These are phyloP conservation scores for Leptinotarsa defecta DNA, from an alignment of 1,140 invertebrate genomes.

Conservation along the genomic window DNA sequence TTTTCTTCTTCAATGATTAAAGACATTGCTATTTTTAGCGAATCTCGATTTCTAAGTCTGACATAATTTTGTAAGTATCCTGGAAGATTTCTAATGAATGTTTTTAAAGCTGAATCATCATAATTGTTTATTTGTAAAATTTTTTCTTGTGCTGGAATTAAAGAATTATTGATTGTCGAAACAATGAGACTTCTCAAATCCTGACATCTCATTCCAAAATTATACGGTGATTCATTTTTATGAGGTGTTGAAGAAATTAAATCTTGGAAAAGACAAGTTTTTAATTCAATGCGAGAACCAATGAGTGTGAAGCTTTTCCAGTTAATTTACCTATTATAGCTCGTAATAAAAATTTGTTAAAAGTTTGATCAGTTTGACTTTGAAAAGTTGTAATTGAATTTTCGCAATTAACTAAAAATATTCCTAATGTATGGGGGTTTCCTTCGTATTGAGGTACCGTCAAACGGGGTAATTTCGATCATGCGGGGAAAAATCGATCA, in stretches of 20 bases:
- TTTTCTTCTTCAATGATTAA: conserved; percentile 31
- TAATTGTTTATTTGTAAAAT: background rate
- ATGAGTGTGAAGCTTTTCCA: background rate
- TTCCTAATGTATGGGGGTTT: conserved; percentile 30
- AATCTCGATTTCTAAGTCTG: conserved; percentile 1
- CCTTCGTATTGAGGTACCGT: conserved; percentile 25
- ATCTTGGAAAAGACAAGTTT: no score
- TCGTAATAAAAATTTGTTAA: conserved; percentile 26
- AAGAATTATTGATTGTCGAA: conserved; percentile 10
- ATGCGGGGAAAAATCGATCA: no score
- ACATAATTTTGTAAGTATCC: background rate
- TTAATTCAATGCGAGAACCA: no score
- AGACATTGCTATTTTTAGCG: conserved; percentile 19
- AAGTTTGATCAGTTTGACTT: background rate
- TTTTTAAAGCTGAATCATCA: conserved; percentile 25
- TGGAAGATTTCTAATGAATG: conserved; percentile 21
- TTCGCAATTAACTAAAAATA: conserved; percentile 26
- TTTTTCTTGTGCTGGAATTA: background rate
- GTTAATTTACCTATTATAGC: conserved; percentile 33
- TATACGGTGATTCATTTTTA: conserved; percentile 15
- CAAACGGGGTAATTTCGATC: no score
- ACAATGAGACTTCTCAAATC: conserved; percentile 17
- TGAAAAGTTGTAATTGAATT: conserved; percentile 20
- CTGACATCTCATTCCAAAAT: conserved; percentile 24
- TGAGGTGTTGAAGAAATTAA: no score